Evolutionary conservation across 2,888 invertebrate genomes (phyloP).

Genomic region (Shargacucullia verbasci): DNA sequence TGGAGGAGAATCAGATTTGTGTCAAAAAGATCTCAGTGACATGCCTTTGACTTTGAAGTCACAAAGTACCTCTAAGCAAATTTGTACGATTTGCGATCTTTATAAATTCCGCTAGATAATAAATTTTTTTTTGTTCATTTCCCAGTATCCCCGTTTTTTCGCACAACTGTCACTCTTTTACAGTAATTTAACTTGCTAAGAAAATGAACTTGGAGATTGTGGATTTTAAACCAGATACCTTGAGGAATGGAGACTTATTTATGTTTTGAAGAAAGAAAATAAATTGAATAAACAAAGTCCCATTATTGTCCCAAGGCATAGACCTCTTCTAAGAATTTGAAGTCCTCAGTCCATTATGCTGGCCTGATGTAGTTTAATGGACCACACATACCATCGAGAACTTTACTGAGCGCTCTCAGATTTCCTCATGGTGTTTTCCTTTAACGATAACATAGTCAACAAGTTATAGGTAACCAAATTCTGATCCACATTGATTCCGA

Average conservation of each 20-base stretch:
- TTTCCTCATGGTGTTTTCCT: too few species aligned
- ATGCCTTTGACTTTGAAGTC: constrained; percentile 30
- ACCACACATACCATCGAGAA: too few species aligned
- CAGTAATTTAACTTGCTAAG: constrained; percentile 35
- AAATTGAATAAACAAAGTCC: too few species aligned
- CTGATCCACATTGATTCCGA: too few species aligned
- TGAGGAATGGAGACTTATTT: constrained; percentile 28
- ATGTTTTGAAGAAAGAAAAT: constrained; percentile 15
- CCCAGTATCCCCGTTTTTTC: constrained; percentile 16
- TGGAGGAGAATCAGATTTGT: constrained; percentile 4
- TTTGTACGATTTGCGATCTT: constrained; percentile 25
- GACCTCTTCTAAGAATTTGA: too few species aligned
- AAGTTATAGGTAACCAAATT: too few species aligned
- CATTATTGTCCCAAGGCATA: too few species aligned
- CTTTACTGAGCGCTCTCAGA: too few species aligned
- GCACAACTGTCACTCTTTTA: constrained; percentile 15
- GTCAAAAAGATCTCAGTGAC: constrained; percentile 8
- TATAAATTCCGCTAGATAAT: constrained; percentile 14
- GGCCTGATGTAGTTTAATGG: too few species aligned
- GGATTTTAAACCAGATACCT: constrained; percentile 25
- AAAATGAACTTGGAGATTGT: constrained; percentile 34
- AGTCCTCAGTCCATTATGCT: too few species aligned
- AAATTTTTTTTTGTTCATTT: constrained; percentile 14
- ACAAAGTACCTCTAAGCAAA: constrained; percentile 19
- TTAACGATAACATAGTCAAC: too few species aligned